Conservation (phyloP, 1,140 invertebrate genomes). For the Drosophila mayri region DNA sequence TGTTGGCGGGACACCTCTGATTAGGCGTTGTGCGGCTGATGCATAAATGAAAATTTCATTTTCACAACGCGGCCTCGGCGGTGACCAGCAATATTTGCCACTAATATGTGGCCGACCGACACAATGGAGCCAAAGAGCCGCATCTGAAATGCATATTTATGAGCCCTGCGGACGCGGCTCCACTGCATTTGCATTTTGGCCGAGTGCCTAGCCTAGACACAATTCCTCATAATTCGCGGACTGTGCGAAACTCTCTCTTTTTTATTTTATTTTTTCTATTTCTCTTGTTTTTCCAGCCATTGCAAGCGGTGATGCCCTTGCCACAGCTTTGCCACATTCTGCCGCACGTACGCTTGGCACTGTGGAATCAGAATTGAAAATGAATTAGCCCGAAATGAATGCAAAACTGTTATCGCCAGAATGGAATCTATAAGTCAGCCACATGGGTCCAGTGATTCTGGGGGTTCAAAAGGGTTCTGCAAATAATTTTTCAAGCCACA, state of each 20-base stretch:
- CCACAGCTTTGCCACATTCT: conserved; percentile 51
- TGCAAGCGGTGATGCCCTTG: not conserved
- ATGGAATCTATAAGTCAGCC: conserved; percentile 67
- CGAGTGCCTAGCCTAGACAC: conserved; percentile 70
- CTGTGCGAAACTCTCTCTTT: conserved; percentile 52
- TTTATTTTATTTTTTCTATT: conserved; percentile 15
- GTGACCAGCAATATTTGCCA: conserved; percentile 74
- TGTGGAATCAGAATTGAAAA: conserved; percentile 73
- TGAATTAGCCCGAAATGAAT: conserved; percentile 71
- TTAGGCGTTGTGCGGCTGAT: conserved; percentile 19
- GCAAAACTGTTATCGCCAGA: conserved; percentile 68
- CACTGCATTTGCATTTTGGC: conserved; percentile 70
- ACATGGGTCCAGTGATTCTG: not conserved
- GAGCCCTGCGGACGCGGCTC: conserved; percentile 36
- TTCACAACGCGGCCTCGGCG: conserved; percentile 49
- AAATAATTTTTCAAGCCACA: not conserved
- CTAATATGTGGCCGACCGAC: conserved; percentile 66
- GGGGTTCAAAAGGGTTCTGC: not conserved
- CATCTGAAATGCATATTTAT: conserved; percentile 76
- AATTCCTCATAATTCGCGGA: conserved; percentile 76
- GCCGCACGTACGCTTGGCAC: conserved; percentile 63
- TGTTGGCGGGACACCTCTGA: conserved; percentile 25
- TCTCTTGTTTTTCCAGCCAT: not conserved
- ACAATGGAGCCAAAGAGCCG: conserved; percentile 53
- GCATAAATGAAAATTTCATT: conserved; percentile 66